Conservation (phyloP, 1,140 invertebrate genomes). For the Lucilia cuprina region DNA sequence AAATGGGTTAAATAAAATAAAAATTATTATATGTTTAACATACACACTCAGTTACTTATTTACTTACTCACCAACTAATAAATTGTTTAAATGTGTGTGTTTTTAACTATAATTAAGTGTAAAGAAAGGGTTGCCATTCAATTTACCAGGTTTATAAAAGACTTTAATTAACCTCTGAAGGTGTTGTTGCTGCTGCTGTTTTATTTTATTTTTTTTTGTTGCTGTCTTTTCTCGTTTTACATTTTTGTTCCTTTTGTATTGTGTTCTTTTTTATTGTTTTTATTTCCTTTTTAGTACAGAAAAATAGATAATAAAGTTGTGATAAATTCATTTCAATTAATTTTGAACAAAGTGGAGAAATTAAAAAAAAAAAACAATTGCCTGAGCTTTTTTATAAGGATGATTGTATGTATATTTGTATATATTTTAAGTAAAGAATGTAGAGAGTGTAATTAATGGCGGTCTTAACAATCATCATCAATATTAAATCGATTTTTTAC, state of each 20-base stretch:
- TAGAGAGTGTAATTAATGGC: not conserved
- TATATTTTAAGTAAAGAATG: not conserved
- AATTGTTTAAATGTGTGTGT: not conserved
- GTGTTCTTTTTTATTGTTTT: constrained; percentile 14
- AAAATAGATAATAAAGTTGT: constrained; percentile 4
- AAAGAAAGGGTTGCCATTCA: constrained; percentile 33
- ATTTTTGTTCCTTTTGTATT: not conserved
- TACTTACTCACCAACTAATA: not conserved
- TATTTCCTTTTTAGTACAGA: constrained; percentile 11
- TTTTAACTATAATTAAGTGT: not conserved
- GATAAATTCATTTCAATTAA: constrained; percentile 35
- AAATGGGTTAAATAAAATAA: constrained; percentile 35
- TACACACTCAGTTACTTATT: not conserved
- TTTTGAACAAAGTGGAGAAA: constrained; percentile 35
- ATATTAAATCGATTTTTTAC: not conserved
- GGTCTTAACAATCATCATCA: not conserved
- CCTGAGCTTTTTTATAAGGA: not conserved
- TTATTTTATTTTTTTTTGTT: not conserved
- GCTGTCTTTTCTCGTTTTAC: not conserved
- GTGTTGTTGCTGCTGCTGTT: constrained; percentile 4
- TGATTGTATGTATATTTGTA: not conserved
- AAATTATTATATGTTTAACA: constrained; percentile 19
- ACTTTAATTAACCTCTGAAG: constrained; percentile 26
- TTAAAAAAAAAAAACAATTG: constrained; percentile 23
- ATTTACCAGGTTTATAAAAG: constrained; percentile 9